phyloP scores from a whole-genome alignment of 2,888 invertebrate genomes.

The Drosophila nr. perissopoda region DNA sequence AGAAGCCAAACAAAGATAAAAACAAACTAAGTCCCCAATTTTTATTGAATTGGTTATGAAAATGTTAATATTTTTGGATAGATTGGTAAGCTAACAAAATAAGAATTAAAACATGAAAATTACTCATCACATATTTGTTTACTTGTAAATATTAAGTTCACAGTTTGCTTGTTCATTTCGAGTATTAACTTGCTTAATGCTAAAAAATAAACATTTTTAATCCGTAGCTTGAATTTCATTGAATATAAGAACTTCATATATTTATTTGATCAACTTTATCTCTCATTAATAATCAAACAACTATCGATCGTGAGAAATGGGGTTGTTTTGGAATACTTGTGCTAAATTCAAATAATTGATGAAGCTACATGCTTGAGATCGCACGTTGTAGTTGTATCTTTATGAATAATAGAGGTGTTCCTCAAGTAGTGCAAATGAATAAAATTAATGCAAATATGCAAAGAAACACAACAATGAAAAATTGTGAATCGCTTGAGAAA shows the following conservation, averaged over 20 bases:
- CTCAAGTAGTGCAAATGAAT: background rate
- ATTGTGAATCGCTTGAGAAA: slow-evolving; percentile 28
- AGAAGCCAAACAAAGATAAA: background rate
- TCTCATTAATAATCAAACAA: background rate
- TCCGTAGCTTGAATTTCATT: background rate
- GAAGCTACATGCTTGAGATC: background rate
- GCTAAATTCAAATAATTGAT: slow-evolving; percentile 9
- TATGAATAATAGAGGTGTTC: slow-evolving; percentile 7
- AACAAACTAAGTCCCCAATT: background rate
- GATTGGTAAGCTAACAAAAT: background rate
- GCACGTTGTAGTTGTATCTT: slow-evolving; percentile 1
- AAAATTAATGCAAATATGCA: slow-evolving; percentile 25
- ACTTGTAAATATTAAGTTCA: background rate
- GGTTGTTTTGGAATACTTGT: background rate
- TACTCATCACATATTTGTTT: background rate
- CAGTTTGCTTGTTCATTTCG: background rate
- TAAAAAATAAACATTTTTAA: background rate
- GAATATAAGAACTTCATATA: background rate
- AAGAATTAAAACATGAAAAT: background rate
- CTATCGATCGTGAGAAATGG: background rate
- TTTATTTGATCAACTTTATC: background rate
- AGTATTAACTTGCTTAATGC: background rate
- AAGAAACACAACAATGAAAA: slow-evolving; percentile 41
- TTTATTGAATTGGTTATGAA: background rate
- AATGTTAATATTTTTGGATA: background rate